These are phyloP conservation scores for Oxystoma pomonae DNA, from an alignment of 2,888 invertebrate species.

Conservation along the genomic window DNA sequence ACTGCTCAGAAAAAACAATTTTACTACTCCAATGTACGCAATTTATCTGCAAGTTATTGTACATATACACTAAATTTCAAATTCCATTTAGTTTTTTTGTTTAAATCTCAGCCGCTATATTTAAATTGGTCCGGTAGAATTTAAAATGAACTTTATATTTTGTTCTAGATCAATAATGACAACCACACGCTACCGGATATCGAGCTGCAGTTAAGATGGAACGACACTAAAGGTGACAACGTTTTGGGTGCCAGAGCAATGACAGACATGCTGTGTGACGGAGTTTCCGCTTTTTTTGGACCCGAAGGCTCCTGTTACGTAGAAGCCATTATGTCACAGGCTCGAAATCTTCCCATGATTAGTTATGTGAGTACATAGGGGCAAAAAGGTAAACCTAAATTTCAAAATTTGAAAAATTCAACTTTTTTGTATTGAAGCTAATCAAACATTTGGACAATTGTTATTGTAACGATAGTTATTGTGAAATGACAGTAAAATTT, in stretches of 20 bases:
- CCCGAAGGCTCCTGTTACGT: conserved; percentile 92
- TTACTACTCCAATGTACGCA: no score
- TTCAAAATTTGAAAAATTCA: no score
- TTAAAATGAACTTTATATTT: no score
- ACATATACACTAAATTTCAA: no score
- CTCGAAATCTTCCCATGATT: conserved; percentile 94
- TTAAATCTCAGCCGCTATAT: no score
- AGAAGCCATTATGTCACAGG: conserved; percentile 92
- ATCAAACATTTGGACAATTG: no score
- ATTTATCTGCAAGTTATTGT: no score
- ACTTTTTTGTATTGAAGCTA: no score
- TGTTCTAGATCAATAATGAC: conserved; percentile 66
- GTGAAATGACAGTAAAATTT: not conserved
- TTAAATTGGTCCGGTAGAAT: no score
- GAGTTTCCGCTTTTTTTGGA: conserved; percentile 90
- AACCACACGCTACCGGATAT: conserved; percentile 69
- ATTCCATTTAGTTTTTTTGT: no score
- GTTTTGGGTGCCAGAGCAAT: conserved; percentile 77
- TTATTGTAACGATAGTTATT: conserved; percentile 9
- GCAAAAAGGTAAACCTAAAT: conserved; percentile 4
- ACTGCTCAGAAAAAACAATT: no score
- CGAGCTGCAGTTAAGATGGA: conserved; percentile 68
- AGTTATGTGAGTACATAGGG: conserved; percentile 79
- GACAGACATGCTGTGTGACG: conserved; percentile 87
- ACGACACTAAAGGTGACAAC: conserved; percentile 82